phyloP scores from a whole-genome alignment of 2,888 invertebrate genomes.

The Melieria omissa region DNA sequence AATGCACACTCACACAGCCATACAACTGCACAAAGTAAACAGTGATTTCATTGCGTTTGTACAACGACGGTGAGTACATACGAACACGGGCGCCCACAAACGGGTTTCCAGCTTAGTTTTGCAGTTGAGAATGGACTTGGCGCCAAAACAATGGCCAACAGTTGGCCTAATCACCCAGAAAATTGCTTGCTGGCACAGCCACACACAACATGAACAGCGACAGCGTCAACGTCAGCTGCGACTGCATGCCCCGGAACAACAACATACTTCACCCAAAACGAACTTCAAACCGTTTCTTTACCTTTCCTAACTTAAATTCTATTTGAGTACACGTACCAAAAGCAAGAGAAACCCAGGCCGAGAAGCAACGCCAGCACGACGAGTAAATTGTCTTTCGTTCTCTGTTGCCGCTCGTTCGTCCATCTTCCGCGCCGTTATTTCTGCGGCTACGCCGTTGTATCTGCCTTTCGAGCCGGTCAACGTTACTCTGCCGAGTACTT shows the following conservation, averaged over 20 bases:
- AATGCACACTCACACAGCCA: no score
- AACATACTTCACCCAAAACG: slow-evolving; percentile 12
- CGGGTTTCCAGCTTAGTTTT: neutral
- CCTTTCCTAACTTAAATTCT: slow-evolving; percentile 32
- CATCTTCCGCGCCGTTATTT: no score
- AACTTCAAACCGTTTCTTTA: slow-evolving; percentile 16
- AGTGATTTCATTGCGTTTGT: no score
- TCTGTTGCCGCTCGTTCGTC: no score
- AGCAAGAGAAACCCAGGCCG: neutral
- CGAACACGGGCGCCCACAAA: neutral
- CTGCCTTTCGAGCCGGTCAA: no score
- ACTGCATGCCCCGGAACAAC: slow-evolving; percentile 2
- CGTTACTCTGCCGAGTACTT: no score
- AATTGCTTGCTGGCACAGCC: slow-evolving; percentile 5
- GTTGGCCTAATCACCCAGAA: slow-evolving; percentile 42
- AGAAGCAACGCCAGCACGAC: neutral
- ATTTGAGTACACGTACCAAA: slow-evolving; percentile 12
- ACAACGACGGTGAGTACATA: no score
- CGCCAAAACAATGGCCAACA: neutral
- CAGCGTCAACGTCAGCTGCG: neutral
- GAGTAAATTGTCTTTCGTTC: no score
- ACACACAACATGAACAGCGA: neutral
- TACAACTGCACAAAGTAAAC: no score
- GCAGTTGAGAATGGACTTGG: neutral
- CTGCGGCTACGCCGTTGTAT: no score